These are phyloP conservation scores for Drosophila bocqueti DNA, from an alignment of 1,140 invertebrate species.

Conservation along the genomic window DNA sequence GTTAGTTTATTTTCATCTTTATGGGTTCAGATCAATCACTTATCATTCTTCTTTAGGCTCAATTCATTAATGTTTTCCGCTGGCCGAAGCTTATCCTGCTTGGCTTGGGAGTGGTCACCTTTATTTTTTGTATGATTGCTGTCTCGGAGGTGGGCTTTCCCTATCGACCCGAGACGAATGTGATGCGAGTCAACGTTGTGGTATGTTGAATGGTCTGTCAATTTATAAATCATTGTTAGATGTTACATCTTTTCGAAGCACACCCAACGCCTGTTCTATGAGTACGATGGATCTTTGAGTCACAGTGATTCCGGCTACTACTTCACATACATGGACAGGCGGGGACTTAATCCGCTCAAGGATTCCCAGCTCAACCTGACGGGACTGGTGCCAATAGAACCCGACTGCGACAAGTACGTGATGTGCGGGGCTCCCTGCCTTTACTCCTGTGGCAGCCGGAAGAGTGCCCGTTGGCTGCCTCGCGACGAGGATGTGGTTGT, in stretches of 20 bases:
- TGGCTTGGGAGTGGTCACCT: constrained; percentile 70
- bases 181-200: constrained; percentile 89
- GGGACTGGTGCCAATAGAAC: constrained; percentile 86
- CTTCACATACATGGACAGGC: constrained; percentile 90
- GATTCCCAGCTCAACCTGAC: constrained; percentile 74
- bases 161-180: constrained; percentile 89
- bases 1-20: constrained; percentile 21
- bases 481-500: constrained; percentile 30
- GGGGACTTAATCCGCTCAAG: constrained; percentile 87
- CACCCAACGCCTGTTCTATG: constrained; percentile 87
- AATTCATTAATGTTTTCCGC: constrained; percentile 70
- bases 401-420: constrained; percentile 88
- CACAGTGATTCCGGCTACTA: constrained; percentile 89
- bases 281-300: constrained; percentile 85
- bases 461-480: constrained; percentile 52
- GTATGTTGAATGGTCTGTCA: constrained; percentile 76
- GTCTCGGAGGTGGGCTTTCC: constrained; percentile 91
- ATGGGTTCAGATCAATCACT: accelerated
- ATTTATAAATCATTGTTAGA: not conserved
- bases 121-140: constrained; percentile 86
- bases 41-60: constrained; percentile 37
- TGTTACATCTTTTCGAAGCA: constrained; percentile 85
- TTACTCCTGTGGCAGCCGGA: constrained; percentile 73
- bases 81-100: constrained; percentile 57
- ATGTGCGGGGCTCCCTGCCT: constrained; percentile 91